Conservation (phyloP, 2,113 vertebrate genomes). For the Osmerus eperlanus region DNA sequence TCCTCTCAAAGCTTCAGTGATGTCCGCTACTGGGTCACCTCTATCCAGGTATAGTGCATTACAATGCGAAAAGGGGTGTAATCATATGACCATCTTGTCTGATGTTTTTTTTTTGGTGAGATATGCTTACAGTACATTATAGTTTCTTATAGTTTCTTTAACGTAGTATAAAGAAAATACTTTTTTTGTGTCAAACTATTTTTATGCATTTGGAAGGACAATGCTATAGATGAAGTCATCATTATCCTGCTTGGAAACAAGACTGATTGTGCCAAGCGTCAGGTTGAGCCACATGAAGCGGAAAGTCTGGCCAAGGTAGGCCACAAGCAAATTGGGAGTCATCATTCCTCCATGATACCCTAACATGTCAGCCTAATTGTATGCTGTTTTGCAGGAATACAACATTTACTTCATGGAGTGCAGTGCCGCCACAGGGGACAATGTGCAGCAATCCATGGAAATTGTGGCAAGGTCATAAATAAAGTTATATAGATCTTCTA, state of each 20-base stretch:
- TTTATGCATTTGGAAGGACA: slow-evolving; percentile 70
- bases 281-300: slow-evolving; percentile 73
- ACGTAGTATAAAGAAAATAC: background rate
- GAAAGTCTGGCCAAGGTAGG: slow-evolving; percentile 79
- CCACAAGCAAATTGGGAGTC: background rate
- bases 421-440: slow-evolving; percentile 85
- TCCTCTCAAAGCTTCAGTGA: slow-evolving; percentile 75
- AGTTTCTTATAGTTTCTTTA: background rate
- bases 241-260: slow-evolving; percentile 92
- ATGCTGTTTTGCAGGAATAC: slow-evolving; percentile 72
- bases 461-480: slow-evolving; percentile 75
- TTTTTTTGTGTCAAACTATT: background rate
- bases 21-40: slow-evolving; percentile 82
- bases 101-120: slow-evolving; percentile 21
- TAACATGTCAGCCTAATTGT: background rate
- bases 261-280: slow-evolving; percentile 71
- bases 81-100: background rate
- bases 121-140: background rate
- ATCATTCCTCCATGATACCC: background rate
- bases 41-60: slow-evolving; percentile 75
- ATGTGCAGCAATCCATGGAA: slow-evolving; percentile 77
- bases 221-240: slow-evolving; percentile 59
- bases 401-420: slow-evolving; percentile 83
- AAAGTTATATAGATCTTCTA: background rate
- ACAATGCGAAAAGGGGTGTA: background rate